These are phyloP conservation scores for Drosophila bifasciata DNA, from an alignment of 1,140 invertebrate genomes.

Conservation along the genomic window DNA sequence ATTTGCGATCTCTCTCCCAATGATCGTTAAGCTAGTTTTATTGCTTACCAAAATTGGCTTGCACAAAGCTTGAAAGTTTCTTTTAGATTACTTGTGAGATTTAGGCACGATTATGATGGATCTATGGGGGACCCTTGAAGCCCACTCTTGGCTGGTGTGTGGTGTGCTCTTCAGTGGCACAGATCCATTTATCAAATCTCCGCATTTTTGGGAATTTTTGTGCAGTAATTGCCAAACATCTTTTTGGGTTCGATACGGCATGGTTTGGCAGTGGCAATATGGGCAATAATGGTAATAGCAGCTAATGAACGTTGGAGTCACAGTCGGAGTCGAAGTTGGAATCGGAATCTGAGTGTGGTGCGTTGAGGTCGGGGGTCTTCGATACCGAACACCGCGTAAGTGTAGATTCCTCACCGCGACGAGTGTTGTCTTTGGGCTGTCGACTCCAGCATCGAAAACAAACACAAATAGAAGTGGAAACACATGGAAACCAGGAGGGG, in stretches of 20 bases:
- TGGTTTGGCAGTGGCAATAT: background rate
- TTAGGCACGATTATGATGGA: conserved; percentile 23
- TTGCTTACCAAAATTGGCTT: conserved; percentile 26
- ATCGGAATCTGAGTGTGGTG: conserved; percentile 1
- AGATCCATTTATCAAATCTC: conserved; percentile 13
- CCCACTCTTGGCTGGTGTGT: conserved; percentile 15
- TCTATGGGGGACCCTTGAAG: conserved; percentile 2
- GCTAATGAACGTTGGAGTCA: conserved; percentile 62
- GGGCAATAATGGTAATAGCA: conserved; percentile 61
- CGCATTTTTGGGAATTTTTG: conserved; percentile 12
- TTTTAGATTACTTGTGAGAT: too few species aligned
- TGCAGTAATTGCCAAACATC: conserved; percentile 39
- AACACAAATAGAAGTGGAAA: conserved; percentile 53
- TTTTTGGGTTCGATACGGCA: background rate
- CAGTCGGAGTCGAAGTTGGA: conserved; percentile 7
- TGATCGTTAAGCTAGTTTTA: conserved; percentile 32
- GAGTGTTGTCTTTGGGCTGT: conserved; percentile 53
- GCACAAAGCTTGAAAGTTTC: conserved; percentile 24
- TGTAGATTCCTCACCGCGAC: conserved; percentile 72
- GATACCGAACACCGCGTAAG: conserved; percentile 57
- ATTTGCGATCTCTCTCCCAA: conserved; percentile 41
- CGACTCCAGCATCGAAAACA: conserved; percentile 54
- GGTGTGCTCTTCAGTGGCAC: conserved; percentile 29
- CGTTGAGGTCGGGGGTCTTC: conserved; percentile 13
- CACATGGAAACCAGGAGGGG: conserved; percentile 43